Evolutionary conservation across 2,113 vertebrate genomes (phyloP), one percentile per base, ranked within the genome.

Genomic region (Tyrannus savana): DNA sequence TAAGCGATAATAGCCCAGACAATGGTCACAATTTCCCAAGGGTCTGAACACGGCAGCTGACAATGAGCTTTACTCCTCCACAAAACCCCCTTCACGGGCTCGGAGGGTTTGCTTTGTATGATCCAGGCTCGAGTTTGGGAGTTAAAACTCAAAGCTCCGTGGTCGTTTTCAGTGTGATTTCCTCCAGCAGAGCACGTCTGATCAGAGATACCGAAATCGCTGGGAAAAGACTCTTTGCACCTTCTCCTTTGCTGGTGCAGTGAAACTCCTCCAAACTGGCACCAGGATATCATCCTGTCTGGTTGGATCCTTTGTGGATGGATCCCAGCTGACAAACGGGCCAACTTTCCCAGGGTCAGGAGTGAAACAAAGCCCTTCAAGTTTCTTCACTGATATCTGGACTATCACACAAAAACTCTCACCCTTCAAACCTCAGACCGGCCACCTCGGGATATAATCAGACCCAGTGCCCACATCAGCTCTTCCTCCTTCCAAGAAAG

Each of bases 11-110:
- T 78, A 95, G 95, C 74, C 50, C 77, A 56, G 91, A 97, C 95
- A 97, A 97, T 91, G 73, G 87, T 82, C 90, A 88, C 87, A 8
- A 93, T 95, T 97, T 96, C 96, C 95, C 96, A 94, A 95, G 93
- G 89, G 87, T 73, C 78, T 94, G 95, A 96, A 95, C 93, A 87
- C 68, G 2, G 3, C 25, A 58, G 80, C 88, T 77, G 93, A 97
- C 96, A 95, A 96, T 84, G 58, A 91, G 85, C 93, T 87, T 96
- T 91, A 94, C 59, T 89, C 83, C 95, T 84, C 19, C 78, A 96
- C 93, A 97, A 95, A 97, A 96, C 24, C 49, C 68, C 68, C 92
- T 96, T 95, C 81, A 53, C 10, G 0, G 80, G 63, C 90, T 92
- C 6, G 0, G 44, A 87, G 55, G 44, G 88, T 60, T 84, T 84